Conservation (phyloP, 2,888 invertebrate genomes). For the Polietes domitor region DNA sequence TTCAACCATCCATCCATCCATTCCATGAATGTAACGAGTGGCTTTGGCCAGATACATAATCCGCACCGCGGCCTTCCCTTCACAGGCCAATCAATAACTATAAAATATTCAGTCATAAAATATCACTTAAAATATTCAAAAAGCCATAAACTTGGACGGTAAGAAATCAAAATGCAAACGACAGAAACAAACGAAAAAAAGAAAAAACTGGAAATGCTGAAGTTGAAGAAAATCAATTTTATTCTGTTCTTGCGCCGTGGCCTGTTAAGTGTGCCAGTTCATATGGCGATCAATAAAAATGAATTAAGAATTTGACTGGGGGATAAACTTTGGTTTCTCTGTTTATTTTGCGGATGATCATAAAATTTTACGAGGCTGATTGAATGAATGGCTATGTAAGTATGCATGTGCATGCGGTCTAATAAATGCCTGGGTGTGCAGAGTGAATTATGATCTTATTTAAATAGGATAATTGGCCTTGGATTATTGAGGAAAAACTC, state of each 20-base stretch:
- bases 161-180: not conserved
- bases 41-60: no score
- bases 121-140: not conserved
- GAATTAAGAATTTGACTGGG: not conserved
- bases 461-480: no score
- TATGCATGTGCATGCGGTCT: no score
- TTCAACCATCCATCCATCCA: no score
- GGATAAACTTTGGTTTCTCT: not conserved
- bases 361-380: not conserved
- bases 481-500: no score
- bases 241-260: not conserved
- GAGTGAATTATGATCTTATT: no score
- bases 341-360: not conserved
- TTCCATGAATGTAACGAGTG: no score
- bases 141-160: not conserved
- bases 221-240: not conserved
- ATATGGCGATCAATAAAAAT: not conserved
- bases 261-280: not conserved
- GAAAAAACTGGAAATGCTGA: not conserved
- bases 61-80: not conserved
- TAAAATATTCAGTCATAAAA: slow-evolving; percentile 5
- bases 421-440: no score
- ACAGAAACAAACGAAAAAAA: not conserved
- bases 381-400: no score
- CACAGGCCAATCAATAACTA: not conserved